Evolutionary conservation across 2,888 invertebrate species (phyloP).

Genomic region (Latheticus oryzae): DNA sequence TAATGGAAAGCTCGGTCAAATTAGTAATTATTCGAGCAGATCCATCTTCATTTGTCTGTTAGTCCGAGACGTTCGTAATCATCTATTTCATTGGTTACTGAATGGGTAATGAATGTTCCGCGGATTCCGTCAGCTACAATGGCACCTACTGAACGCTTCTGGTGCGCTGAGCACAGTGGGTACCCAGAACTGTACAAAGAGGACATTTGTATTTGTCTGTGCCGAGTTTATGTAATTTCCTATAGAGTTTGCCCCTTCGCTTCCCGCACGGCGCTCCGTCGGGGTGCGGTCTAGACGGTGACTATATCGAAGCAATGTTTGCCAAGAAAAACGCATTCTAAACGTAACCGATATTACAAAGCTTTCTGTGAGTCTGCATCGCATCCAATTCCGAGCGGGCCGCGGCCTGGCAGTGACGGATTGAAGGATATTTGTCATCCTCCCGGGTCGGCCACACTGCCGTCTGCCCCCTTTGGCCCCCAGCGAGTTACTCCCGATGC

Average conservation of each 20-base stretch:
- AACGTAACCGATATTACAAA: constrained; percentile 65
- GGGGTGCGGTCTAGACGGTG: constrained; percentile 61
- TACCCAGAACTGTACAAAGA: constrained; percentile 66
- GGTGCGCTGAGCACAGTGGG: constrained; percentile 62
- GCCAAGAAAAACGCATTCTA: constrained; percentile 57
- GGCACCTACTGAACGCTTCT: constrained; percentile 64
- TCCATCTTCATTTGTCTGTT: constrained; percentile 66
- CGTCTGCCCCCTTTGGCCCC: constrained; percentile 60
- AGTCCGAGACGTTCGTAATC: constrained; percentile 66
- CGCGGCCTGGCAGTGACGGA: constrained; percentile 75
- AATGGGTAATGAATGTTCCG: constrained; percentile 66
- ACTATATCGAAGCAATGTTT: constrained; percentile 42
- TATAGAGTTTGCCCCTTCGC: constrained; percentile 64
- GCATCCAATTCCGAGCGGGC: constrained; percentile 68
- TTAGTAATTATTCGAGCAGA: constrained; percentile 66
- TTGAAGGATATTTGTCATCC: constrained; percentile 78
- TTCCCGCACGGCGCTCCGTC: constrained; percentile 61
- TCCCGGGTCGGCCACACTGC: constrained; percentile 68
- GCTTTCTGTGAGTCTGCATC: constrained; percentile 67
- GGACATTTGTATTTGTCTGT: constrained; percentile 68
- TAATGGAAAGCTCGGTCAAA: constrained; percentile 66
- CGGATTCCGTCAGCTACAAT: constrained; percentile 64
- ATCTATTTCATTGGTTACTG: constrained; percentile 68
- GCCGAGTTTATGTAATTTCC: constrained; percentile 69
- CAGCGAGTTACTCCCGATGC: constrained; percentile 51